Evolutionary conservation across 2,888 invertebrate species (phyloP).

Genomic region (Imbricaverruca yamaguchii): DNA sequence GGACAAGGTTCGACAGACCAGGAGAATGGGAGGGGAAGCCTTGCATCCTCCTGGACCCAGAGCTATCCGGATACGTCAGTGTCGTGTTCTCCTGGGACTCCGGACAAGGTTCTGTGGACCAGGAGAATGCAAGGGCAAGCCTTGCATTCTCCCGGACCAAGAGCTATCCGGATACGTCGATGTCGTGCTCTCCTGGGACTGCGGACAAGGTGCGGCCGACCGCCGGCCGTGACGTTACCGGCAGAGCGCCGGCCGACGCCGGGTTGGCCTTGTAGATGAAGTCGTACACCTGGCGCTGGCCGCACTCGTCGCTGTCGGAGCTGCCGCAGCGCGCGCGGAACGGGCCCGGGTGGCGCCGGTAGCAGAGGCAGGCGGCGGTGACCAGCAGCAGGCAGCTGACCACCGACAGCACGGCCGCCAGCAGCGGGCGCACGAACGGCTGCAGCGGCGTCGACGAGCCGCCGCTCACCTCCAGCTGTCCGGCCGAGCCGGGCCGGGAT

Average conservation of each 20-base stretch:
- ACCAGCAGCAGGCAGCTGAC: constrained; percentile 12
- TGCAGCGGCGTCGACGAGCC: background rate
- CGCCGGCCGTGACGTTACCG: background rate
- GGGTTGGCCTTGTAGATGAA: constrained; percentile 21
- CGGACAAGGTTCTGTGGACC: too few relatives aligned
- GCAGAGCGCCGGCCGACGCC: background rate
- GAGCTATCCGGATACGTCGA: too few relatives aligned
- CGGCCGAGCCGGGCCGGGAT: background rate
- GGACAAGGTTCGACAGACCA: too few relatives aligned
- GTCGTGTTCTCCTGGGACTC: too few relatives aligned
- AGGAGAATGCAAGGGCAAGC: too few relatives aligned
- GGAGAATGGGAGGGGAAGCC: too few relatives aligned
- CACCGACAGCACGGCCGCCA: background rate
- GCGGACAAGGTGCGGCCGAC: too few relatives aligned
- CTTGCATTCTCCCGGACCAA: too few relatives aligned
- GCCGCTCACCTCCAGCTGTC: constrained; percentile 5
- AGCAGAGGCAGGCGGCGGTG: constrained; percentile 4
- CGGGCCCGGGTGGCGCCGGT: background rate
- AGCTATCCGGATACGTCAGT: too few relatives aligned
- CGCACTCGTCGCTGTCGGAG: background rate
- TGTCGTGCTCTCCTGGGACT: too few relatives aligned
- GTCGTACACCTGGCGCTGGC: constrained; percentile 18
- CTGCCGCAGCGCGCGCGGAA: constrained; percentile 14
- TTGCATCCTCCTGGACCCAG: too few relatives aligned
- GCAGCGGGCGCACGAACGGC: constrained; percentile 1